Base-by-base conservation (phyloP, 2,113 vertebrate genomes). In the Anolis carolinensis region DNA sequence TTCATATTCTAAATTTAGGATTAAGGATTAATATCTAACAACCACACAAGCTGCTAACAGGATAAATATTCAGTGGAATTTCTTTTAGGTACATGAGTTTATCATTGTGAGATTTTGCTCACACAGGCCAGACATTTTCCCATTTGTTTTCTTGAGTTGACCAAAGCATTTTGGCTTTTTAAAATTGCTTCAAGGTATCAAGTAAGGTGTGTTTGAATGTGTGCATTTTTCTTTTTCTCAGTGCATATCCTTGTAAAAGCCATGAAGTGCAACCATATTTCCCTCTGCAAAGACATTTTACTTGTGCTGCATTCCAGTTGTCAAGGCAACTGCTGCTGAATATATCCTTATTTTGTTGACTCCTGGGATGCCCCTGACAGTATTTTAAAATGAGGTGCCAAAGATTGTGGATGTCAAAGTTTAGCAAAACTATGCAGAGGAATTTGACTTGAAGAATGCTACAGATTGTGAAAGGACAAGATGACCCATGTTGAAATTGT, bases 321-420 rank as follows among this genome's bases (percentile, higher is more conserved):
- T 89, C 93, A 94, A 92, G 92, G 93, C 89, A 94, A 93, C 91
- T 71, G 39, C 79, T 89, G 71, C 62, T 77, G 84, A 89, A 86
- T 86, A 90, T 86, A 92, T 79, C 88, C 72, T 93, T 91, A 27
- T 71, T 92, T 93, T 90, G 68, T 83, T 88, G 86, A 82, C 81
- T 85, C 27, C 25, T 34, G 6, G n/a, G 81, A 81, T 84, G 79
- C 85, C 79, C 27, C 52, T 71, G 70, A 79, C 83, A 79, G 65
- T 89, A 52, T 32, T 90, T 85, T 65, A 84, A 89, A 88, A 84
- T 82, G 25, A 88, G n/a, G 9, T 81, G 23, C 20, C 48, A 78
- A 34, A 82, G 36, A 39, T 44, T 55, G 52, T 27, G 27, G 50
- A 75, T 90, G n/a, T 32, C 3, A 88, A 86, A 91, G 91, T 71